These are phyloP conservation scores for Leptinotarsa juncta DNA, from an alignment of 2,888 invertebrate species.

Conservation along the genomic window DNA sequence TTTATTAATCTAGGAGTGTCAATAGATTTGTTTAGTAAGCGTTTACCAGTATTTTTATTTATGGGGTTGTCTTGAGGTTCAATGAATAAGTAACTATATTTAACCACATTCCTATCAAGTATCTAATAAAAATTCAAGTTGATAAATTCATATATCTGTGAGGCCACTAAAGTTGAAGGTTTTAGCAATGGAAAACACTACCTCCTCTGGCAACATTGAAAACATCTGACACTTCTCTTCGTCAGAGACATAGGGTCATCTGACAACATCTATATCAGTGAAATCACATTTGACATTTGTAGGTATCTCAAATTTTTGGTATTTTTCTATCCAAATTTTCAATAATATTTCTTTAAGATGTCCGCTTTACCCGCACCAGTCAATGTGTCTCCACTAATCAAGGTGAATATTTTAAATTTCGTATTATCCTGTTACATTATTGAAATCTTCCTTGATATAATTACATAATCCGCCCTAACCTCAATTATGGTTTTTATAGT, in stretches of 20 bases:
- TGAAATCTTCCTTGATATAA: not conserved
- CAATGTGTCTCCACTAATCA: conserved; percentile 84
- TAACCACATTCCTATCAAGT: no score
- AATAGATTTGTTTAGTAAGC: conserved; percentile 35
- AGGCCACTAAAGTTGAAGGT: no score
- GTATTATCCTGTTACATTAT: not conserved
- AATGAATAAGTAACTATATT: not conserved
- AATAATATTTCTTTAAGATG: conserved; percentile 45
- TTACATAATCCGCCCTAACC: conserved; percentile 48
- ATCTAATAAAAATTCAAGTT: no score
- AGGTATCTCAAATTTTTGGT: no score
- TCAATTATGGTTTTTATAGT: conserved; percentile 66
- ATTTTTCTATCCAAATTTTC: not conserved
- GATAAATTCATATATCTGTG: no score
- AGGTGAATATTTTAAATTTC: conserved; percentile 67
- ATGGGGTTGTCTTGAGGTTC: conserved; percentile 26
- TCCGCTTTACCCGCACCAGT: conserved; percentile 74
- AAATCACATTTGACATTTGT: no score
- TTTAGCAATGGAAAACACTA: no score
- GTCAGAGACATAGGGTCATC: no score
- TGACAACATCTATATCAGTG: no score
- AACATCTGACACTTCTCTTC: no score
- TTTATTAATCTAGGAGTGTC: conserved; percentile 36
- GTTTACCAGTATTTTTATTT: conserved; percentile 32
- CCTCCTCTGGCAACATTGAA: no score